Base-by-base conservation (phyloP, 1,140 invertebrate species). In the Microvelia longipes region DNA sequence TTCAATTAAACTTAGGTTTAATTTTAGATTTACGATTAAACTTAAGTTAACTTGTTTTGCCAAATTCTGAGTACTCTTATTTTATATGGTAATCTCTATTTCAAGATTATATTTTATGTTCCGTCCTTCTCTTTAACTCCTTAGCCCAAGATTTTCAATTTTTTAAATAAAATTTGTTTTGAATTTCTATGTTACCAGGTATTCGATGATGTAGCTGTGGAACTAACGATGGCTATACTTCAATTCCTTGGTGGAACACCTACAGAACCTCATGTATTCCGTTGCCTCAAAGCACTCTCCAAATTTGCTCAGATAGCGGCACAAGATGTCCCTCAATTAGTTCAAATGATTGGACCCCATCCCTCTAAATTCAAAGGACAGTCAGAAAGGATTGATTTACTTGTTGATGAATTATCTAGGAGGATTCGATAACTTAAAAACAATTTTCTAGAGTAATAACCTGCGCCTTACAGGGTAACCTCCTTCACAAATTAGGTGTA, bases 161-260 rank as follows among this genome's bases (percentile, higher is more conserved):
- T n/a, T n/a, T n/a, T n/a, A n/a, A n/a, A n/a, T n/a, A n/a, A n/a
- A n/a, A n/a, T n/a, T n/a, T n/a, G n/a, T n/a, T n/a, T n/a, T n/a
- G n/a, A n/a, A n/a, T n/a, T n/a, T n/a, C n/a, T n/a, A n/a, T n/a
- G n/a, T n/a, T n/a, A n/a, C n/a, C 77, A 94, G 92, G 90, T 95
- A 24, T 96, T 95, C 79, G 93, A 96, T 78, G 93, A 96, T 77
- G 89, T 94, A 19, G 92, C 93, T 29, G 91, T 94, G 25, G 93
- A 96, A 79, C 79, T 96, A 73, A 87, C 92, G 19, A 93, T 94
- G 89, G 93, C 93, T n/a, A 81, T 94, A 73, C 84, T 95, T 26
- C 93, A 96, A 82, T 94, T 88, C 80, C 88, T 94, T 80, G 88
- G 89, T 74, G 83, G 84, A 66, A 90, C 85, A 76, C 89, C 91